Conservation (phyloP, 2,113 vertebrate species). For the Cochlearius cochlearius region DNA sequence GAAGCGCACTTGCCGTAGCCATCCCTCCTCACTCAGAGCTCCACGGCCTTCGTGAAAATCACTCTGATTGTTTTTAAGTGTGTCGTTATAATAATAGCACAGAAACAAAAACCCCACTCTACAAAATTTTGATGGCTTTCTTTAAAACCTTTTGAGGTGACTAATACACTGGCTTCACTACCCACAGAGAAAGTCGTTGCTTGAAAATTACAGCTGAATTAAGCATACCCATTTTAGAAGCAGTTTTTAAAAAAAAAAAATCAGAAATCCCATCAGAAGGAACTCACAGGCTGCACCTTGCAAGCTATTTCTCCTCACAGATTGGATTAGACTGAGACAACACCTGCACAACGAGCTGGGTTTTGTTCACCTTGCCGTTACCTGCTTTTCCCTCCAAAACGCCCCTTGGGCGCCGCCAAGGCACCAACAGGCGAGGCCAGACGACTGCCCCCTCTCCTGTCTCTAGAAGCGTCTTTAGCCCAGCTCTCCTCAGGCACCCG, state of each 20-base stretch:
- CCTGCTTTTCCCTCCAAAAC: rapidly evolving
- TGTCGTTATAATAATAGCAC: neutral
- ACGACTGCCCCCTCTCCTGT: too few relatives aligned
- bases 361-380: rapidly evolving
- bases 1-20: rapidly evolving
- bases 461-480: neutral
- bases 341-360: rapidly evolving
- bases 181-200: neutral
- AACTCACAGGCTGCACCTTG: neutral
- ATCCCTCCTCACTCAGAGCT: rapidly evolving
- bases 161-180: neutral
- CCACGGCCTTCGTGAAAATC: neutral
- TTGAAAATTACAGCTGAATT: neutral
- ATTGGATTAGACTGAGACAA: neutral
- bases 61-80: neutral
- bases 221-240: neutral
- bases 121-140: neutral
- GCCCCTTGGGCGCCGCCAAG: neutral
- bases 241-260: neutral
- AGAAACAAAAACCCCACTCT: neutral
- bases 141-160: neutral
- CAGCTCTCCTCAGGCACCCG: rapidly evolving
- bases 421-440: neutral
- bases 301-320: neutral
- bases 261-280: neutral